phyloP scores from a whole-genome alignment of 2,113 vertebrate genomes.

The Elephantulus edwardii region DNA sequence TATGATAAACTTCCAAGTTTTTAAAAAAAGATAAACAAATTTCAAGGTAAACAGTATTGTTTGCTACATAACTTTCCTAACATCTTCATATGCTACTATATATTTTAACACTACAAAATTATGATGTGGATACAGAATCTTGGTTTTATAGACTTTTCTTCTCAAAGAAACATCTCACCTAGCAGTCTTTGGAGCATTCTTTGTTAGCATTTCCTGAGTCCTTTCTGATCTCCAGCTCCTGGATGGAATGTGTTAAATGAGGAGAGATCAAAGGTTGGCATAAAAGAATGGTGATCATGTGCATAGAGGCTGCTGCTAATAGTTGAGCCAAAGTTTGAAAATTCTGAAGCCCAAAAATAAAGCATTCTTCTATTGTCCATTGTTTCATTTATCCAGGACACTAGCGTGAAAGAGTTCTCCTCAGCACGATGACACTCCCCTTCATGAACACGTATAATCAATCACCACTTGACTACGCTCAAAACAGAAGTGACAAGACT shows the following conservation, averaged over 20 bases:
- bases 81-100: not conserved
- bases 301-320: not conserved
- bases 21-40: too few relatives aligned
- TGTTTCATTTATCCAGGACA: constrained; percentile 47
- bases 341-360: constrained; percentile 42
- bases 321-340: constrained; percentile 34
- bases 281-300: not conserved
- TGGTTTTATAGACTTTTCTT: not conserved
- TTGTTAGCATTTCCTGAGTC: not conserved
- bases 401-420: constrained; percentile 40
- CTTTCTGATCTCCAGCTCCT: not conserved
- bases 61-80: not conserved
- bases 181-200: not conserved
- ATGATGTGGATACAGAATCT: not conserved
- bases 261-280: not conserved
- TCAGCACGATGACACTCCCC: constrained; percentile 30
- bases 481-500: constrained; percentile 52
- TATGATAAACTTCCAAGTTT: too few relatives aligned
- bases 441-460: constrained; percentile 56
- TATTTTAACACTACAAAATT: not conserved
- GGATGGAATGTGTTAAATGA: not conserved
- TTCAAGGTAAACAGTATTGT: not conserved
- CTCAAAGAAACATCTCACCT: not conserved
- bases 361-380: constrained; percentile 32
- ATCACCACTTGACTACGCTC: constrained; percentile 40